Conservation (phyloP, 2,113 vertebrate species). For the Cacatua alba region DNA sequence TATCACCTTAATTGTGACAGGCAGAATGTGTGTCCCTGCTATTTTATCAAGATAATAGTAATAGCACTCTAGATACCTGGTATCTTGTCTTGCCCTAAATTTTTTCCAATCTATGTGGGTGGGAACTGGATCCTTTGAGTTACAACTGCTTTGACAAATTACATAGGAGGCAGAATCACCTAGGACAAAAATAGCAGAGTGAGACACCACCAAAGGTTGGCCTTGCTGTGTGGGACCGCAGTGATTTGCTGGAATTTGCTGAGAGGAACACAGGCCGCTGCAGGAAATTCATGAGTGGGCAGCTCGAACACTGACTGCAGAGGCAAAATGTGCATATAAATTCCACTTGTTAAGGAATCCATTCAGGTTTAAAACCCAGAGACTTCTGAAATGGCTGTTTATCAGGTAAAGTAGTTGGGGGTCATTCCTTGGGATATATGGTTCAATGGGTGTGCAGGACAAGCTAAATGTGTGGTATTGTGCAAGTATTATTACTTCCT, state of each 20-base stretch:
- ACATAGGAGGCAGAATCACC: neutral
- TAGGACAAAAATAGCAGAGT: neutral
- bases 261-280: neutral
- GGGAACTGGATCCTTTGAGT: neutral
- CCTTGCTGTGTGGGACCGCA: neutral
- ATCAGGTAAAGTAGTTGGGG: neutral
- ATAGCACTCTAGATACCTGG: conserved; percentile 53
- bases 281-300: neutral
- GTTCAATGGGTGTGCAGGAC: neutral
- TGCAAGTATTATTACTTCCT: neutral
- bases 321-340: neutral
- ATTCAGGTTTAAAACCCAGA: neutral
- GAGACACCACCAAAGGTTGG: neutral
- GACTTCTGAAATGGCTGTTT: neutral
- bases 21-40: conserved; percentile 66
- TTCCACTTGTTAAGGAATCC: neutral
- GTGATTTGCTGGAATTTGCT: neutral
- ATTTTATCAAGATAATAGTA: conserved; percentile 76
- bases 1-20: conserved; percentile 82
- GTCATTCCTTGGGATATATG: neutral
- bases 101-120: conserved; percentile 44
- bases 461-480: neutral
- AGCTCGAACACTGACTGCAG: rapidly evolving
- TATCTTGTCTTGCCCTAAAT: conserved; percentile 39
- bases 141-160: neutral